Evolutionary conservation across 2,797 vertebrate species (phyloP), one percentile per base, ranked within the genome.

Genomic region (Lithobates pipiens): DNA sequence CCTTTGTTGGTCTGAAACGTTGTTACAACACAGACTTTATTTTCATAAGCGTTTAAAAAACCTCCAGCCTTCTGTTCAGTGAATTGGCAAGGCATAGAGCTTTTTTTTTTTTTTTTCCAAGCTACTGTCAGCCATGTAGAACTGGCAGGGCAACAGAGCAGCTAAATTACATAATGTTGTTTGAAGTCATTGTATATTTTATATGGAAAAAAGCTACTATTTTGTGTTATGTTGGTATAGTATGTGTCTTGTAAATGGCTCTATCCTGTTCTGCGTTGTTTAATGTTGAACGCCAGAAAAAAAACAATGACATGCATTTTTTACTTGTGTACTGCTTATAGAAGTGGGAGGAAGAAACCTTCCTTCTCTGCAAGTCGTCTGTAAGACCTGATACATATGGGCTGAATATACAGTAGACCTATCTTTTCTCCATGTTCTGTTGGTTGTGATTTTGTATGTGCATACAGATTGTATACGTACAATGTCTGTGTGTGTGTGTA

Each of bases 41-140:
- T 91, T 92, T 90, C 85, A 9, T 88, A 92, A 91, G 89, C 57
- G 89, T 91, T 91, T 88, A 82, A 42, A n/a, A n/a, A 89, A 76
- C 77, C 88, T 84, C 70, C 88, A 81, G 88, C 87, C 84, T 80
- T 69, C 57, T 54, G 29, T 69, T 57, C n/a, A 50, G 32, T 29
- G 57, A 42, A 67, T 69, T 80, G 83, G 80, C 76, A 85, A 86
- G 88, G 82, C 36, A 18, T 18, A 23, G 18, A 54, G 36, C 3
- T 32, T 32, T 32, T 32, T 32, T 32, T 32, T 32, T 32, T 88
- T 54, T 68, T 91, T 36, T 10, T 70, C 89, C 83, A 87, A 90
- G 79, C 74, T 88, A 29, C 72, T 89, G 88, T 83, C 88, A 88
- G 50, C 32, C 81, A 79, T 71, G 71, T 44, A 85, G 42, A 76